Evolutionary conservation across 2,113 vertebrate species (phyloP), one percentile per base, ranked within the genome.

Genomic region (Cephalopterus ornatus): DNA sequence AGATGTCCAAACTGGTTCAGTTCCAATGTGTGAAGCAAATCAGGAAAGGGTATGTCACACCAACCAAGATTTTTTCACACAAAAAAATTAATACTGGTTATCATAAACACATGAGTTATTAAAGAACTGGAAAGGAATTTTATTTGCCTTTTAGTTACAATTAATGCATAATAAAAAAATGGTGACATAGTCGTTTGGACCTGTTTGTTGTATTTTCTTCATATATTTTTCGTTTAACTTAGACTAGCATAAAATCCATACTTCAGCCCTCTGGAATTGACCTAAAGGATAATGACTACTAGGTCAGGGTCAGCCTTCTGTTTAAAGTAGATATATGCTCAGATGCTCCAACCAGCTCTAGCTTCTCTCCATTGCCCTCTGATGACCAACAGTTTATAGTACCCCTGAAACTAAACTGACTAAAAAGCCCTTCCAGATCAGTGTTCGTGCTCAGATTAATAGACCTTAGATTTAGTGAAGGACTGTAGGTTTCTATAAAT

Each of bases 51-150:
- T 12, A n/a, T 22, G 24, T 41, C n/a, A 63, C 35, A 67, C 22
- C 1, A 28, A 37, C 1, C 3, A 71, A 87, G 22, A 68, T 16
- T 83, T 71, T 88, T 94, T 88, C 23, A 47, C n/a, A 71, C 8
- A 52, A 66, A 77, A 7, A 83, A 71, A 78, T 68, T 13, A 72
- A 27, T 75, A 33, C 27, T 52, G 4, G 81, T 75, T 89, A 26
- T 50, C 23, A 30, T 41, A 52, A 65, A 16, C 14, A 33, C 16
- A 2, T 0, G 0, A 79, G 13, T 9, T 23, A 21, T 35, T 8
- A 63, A 80, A 86, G 20, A 84, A 50, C 11, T 55, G 20, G 26
- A 30, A 70, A 66, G 41, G 1, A 68, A 84, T 71, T 63, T 3
- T 14, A 32, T 80, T 86, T 84, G 8, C 8, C 19, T 81, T 86